Percentiles rank a stretch among this genome's conserved stretches.
Conservation (phyloP, 1,140 invertebrate genomes). For the Zaprionus tsacasi region DNA sequence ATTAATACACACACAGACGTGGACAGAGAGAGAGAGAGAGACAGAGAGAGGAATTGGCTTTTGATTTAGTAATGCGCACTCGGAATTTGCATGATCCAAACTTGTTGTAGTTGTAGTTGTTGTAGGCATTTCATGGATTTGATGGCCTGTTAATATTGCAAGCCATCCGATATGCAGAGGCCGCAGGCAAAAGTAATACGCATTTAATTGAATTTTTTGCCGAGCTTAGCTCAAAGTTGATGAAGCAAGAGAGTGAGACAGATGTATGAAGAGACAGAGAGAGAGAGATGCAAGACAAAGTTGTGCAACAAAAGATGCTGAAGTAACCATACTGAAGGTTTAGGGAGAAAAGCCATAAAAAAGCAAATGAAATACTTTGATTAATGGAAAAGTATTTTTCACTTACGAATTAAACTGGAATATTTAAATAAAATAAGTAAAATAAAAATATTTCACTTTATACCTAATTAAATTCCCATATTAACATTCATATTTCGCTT, state of each 20-base stretch:
- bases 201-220: constrained; percentile 49
- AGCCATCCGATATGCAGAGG: constrained; percentile 16
- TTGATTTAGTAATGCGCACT: constrained; percentile 50
- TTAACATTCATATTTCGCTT: not conserved
- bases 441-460: too few relatives aligned
- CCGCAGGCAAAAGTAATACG: constrained; percentile 36
- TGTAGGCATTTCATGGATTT: constrained; percentile 18
- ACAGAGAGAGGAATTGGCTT: constrained; percentile 24
- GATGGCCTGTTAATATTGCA: constrained; percentile 46
- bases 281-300: not conserved
- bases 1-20: constrained; percentile 53
- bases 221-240: not conserved
- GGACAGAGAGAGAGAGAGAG: constrained; percentile 8
- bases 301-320: not conserved
- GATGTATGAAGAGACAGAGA: not conserved
- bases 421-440: too few relatives aligned
- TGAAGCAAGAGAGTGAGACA: not conserved
- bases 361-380: too few relatives aligned
- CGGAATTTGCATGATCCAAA: constrained; percentile 37
- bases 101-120: constrained; percentile 19
- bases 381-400: not conserved
- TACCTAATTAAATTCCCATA: too few relatives aligned
- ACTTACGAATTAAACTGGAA: too few relatives aligned
- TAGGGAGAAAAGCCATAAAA: not conserved
- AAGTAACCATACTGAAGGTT: not conserved